Evolutionary conservation across 2,888 invertebrate genomes (phyloP).

Genomic region (Heteropelma amictum): DNA sequence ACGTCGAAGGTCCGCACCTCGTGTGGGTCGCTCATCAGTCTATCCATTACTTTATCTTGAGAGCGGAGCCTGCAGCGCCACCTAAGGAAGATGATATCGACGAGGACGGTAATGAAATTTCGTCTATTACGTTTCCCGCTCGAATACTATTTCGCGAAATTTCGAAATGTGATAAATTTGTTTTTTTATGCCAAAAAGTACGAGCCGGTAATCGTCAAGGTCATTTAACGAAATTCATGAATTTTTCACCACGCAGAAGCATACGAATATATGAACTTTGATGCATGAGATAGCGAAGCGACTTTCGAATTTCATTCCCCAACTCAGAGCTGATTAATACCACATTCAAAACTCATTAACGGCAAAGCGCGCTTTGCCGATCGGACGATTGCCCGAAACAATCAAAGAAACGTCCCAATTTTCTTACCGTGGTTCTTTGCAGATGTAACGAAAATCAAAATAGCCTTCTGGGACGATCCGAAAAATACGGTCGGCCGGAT

Average conservation of each 20-base stretch:
- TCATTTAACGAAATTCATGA: too few relatives aligned
- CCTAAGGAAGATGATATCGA: conserved; percentile 73
- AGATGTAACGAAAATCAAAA: conserved; percentile 86
- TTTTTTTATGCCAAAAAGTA: neutral
- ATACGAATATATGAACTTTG: too few relatives aligned
- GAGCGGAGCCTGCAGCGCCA: conserved; percentile 81
- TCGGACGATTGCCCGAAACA: too few relatives aligned
- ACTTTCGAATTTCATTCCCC: too few relatives aligned
- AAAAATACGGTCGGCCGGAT: conserved; percentile 77
- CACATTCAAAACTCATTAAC: too few relatives aligned
- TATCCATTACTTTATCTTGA: conserved; percentile 90
- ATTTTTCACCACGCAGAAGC: too few relatives aligned
- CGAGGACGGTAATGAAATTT: conserved; percentile 81
- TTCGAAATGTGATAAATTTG: neutral
- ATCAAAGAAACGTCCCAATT: conserved; percentile 8
- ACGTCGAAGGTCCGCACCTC: conserved; percentile 90
- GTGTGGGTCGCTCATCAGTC: conserved; percentile 88
- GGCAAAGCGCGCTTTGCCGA: too few relatives aligned
- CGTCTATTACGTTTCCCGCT: neutral
- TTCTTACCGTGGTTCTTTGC: conserved; percentile 69
- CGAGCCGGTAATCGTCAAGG: neutral
- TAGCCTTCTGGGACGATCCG: conserved; percentile 80
- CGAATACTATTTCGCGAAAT: neutral
- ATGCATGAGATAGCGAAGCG: too few relatives aligned
- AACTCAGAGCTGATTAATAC: too few relatives aligned